phyloP scores from a whole-genome alignment of 2,113 vertebrate genomes.

The Bubo bubo region DNA sequence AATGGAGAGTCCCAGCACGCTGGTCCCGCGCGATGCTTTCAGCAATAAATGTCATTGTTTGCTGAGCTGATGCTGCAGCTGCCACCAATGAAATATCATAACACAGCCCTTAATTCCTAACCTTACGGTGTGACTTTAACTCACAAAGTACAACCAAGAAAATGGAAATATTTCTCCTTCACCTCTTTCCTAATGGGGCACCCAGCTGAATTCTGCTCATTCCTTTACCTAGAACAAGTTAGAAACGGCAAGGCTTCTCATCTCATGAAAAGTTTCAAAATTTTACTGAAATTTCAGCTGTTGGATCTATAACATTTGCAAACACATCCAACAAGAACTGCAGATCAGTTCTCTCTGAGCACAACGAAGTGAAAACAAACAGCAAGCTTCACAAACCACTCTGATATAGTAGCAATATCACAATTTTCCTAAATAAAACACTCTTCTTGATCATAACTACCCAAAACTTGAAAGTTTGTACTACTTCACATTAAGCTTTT shows the following conservation, averaged over 20 bases:
- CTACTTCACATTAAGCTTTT: not conserved
- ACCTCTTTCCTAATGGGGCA: not conserved
- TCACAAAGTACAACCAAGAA: not conserved
- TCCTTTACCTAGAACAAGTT: not conserved
- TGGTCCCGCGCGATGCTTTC: fast-evolving
- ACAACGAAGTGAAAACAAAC: not conserved
- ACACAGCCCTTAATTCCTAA: not conserved
- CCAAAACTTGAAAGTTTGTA: not conserved
- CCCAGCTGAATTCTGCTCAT: not conserved
- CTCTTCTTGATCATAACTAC: no score
- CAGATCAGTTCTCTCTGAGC: not conserved
- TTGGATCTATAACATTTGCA: not conserved
- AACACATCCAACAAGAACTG: fast-evolving
- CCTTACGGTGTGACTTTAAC: not conserved
- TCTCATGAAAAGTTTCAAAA: not conserved
- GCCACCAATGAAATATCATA: not conserved
- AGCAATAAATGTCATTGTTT: fast-evolving
- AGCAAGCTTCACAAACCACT: not conserved
- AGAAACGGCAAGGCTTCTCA: not conserved
- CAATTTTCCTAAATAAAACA: not conserved
- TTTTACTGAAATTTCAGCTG: not conserved
- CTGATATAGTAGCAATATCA: not conserved
- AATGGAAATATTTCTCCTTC: not conserved
- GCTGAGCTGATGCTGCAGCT: conserved; percentile 7
- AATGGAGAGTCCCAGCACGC: fast-evolving